Base-by-base conservation (phyloP, 2,888 invertebrate species). In the Ischnura elegans region DNA sequence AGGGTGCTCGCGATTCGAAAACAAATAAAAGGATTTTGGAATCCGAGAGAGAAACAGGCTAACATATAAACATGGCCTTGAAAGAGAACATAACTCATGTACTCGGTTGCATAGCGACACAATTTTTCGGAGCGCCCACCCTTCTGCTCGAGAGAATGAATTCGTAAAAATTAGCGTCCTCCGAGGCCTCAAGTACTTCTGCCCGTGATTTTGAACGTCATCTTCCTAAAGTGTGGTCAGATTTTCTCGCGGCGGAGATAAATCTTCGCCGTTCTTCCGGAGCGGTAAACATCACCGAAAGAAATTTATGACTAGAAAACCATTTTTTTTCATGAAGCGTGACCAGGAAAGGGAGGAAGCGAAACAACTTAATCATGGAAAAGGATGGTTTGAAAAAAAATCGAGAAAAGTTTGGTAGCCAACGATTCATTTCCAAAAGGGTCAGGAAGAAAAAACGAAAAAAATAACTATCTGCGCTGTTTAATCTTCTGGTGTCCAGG, bases 351-450 rank as follows among this genome's bases (percentile, higher is more conserved):
- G 76, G 76, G 76, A 36, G 76, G 76, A 76, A 29, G 36, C 76
- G 36, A 76, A 76, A 76, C 76, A 76, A 36, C 76, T 76, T 76
- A 76, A 76, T 76, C 76, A 76, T 76, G 76, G 76, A 76, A 3
- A 51, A 1, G 51, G 13, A 5, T 51, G 36, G 36, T 36, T 36
- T 76, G 13, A 76, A 36, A 76, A 76, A 76, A 76, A 76, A 0
- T 36, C 8, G 76, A 13, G 76, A 76, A 76, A 76, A 76, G 29
- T 76, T 76, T 76, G 13, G 29, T 13, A 36, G 29, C 76, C 2
- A 76, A 0, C 29, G 36, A 76, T 76, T 36, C 76, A 36, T 76
- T 76, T 36, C 36, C 29, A 76, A 76, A 76, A 36, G 29, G 16
- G 76, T 36, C 76, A 36, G 13, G 76, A 13, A 36, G n/a, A n/a